phyloP scores from a whole-genome alignment of 2,888 invertebrate genomes.

The Podabrus alpinus region DNA sequence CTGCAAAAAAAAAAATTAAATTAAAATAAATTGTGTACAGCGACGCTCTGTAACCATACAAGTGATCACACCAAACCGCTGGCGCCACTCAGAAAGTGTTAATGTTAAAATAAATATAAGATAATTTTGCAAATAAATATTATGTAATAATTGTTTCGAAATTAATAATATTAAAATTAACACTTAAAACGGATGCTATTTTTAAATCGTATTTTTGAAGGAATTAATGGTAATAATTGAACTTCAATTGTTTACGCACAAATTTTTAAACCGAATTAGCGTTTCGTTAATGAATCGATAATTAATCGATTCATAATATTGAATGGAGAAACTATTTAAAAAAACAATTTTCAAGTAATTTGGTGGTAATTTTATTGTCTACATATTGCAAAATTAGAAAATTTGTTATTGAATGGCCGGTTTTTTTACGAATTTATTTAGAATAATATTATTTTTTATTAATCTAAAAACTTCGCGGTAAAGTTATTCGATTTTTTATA shows the following conservation, averaged over 20 bases:
- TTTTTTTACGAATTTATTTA: too few relatives aligned
- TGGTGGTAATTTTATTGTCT: too few relatives aligned
- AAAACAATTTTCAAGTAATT: too few relatives aligned
- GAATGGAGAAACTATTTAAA: too few relatives aligned
- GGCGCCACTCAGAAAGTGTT: neutral
- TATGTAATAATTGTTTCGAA: neutral
- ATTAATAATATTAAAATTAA: neutral
- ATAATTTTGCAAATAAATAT: neutral
- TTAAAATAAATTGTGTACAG: too few relatives aligned
- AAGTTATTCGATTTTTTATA: too few relatives aligned
- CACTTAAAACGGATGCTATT: neutral
- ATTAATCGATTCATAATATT: neutral
- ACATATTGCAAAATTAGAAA: too few relatives aligned
- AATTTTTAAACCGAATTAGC: neutral
- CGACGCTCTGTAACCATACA: neutral
- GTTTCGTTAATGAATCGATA: neutral
- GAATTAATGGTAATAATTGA: neutral
- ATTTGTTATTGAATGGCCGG: too few relatives aligned
- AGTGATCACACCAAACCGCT: neutral
- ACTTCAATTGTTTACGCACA: neutral
- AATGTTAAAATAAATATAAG: neutral
- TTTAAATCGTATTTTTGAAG: neutral
- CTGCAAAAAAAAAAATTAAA: constrained; percentile 6
- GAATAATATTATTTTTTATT: too few relatives aligned
- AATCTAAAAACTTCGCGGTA: too few relatives aligned